Conservation (phyloP, 2,113 vertebrate species). For the Centropus unirufus region DNA sequence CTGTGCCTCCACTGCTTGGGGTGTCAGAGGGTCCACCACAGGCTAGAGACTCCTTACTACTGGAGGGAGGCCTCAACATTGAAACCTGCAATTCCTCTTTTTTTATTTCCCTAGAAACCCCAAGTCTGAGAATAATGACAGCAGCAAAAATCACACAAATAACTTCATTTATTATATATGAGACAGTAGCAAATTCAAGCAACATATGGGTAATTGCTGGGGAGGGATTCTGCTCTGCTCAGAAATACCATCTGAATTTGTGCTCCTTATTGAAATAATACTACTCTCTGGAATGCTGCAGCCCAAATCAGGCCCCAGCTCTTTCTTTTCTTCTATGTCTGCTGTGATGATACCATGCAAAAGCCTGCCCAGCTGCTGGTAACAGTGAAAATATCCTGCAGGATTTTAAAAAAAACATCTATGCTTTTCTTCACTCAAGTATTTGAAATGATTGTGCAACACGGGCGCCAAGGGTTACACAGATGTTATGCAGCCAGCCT, state of each 20-base stretch:
- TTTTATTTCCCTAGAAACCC: not conserved
- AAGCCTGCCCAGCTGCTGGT: slow-evolving; percentile 16
- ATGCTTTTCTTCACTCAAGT: not conserved
- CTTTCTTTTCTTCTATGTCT: slow-evolving; percentile 16
- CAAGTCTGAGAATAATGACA: not conserved
- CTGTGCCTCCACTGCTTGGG: not conserved
- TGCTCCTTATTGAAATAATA: not conserved
- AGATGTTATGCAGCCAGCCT: not conserved
- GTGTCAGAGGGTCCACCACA: fast-evolving
- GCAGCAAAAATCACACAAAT: not conserved
- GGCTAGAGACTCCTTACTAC: not conserved
- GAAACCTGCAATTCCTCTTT: not conserved
- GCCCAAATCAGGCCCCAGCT: not conserved
- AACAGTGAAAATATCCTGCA: not conserved
- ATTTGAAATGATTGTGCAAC: not conserved
- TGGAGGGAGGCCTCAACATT: not conserved
- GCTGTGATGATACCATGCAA: slow-evolving; percentile 5
- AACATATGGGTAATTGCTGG: not conserved
- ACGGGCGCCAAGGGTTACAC: not conserved
- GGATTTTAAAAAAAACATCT: slow-evolving; percentile 30
- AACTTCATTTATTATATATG: not conserved
- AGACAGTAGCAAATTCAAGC: not conserved
- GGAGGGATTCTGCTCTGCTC: not conserved
- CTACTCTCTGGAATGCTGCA: not conserved
- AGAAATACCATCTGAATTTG: slow-evolving; percentile 3